Evolutionary conservation across 2,113 vertebrate species (phyloP), one percentile per base, ranked within the genome.

Genomic region (Leptobrachium leishanense): DNA sequence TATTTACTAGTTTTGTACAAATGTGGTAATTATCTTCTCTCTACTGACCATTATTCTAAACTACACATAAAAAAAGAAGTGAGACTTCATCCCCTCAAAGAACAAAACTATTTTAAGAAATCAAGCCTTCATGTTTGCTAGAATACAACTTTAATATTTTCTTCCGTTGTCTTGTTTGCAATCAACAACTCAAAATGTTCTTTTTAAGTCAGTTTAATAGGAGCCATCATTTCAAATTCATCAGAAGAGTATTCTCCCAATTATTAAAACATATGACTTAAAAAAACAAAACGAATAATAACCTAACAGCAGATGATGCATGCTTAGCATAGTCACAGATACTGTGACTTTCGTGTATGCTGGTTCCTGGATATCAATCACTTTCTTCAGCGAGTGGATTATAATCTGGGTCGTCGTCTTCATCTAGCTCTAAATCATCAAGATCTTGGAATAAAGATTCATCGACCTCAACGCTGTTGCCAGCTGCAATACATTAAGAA

Each of bases 361-460:
- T 64, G 75, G 79, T 81, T 77, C 68, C 81, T 70, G 7, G 10
- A 72, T 84, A 89, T 84, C 94, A 94, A 84, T 99, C 95, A 31
- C 96, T 98, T 71, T 93, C 97, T 84, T 95, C 87, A 73, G 92
- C 92, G 85, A 95, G 90, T 42, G 96, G 96, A 72, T 95, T 95
- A 87, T 95, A 98, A 86, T 97, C 94, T 2, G 95, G 95, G 69
- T 98, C 95, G 2, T 97, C 96, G 79, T 97, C 96, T 20, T 98
- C 93, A 8, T 94, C 96, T 85, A 99, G 85, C 72, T 98, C 96
- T 88, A 99, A 88, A 85, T 99, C 97, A 75, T 99, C 97, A 85
- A 99, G 95, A 85, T 99, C 97, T 87, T 99, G 97, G 87, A 99
- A 99, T 63, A 99, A 90, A 0, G 97, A 99, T 88, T 99, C 97